A percentile compares a stretch with the other conserved stretches of the same genome.
phyloP scores from a whole-genome alignment of 2,113 vertebrate genomes.

The Procavia capensis region DNA sequence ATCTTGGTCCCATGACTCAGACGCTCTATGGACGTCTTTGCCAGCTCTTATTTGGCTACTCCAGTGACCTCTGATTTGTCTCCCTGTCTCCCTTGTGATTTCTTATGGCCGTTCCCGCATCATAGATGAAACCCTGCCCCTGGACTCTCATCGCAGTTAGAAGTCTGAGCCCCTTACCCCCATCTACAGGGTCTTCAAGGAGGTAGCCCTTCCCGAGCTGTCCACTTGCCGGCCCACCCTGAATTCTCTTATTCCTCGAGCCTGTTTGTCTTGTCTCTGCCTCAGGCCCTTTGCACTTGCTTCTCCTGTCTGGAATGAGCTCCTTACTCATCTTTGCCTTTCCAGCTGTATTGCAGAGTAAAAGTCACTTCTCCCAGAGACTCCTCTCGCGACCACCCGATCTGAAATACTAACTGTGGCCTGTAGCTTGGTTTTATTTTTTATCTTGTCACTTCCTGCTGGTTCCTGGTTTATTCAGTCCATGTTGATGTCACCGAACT shows the following conservation, averaged over 20 bases:
- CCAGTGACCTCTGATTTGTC: background rate
- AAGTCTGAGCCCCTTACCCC: background rate
- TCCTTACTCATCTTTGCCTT: background rate
- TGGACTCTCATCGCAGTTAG: background rate
- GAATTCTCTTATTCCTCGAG: background rate
- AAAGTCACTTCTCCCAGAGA: background rate
- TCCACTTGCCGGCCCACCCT: background rate
- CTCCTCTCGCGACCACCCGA: background rate
- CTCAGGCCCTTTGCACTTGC: background rate
- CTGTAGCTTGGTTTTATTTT: slow-evolving; percentile 34
- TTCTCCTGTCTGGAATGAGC: background rate
- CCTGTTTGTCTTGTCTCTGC: background rate
- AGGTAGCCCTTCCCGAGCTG: background rate
- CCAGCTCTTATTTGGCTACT: background rate
- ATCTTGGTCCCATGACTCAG: background rate
- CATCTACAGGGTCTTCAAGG: background rate
- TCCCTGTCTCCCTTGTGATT: background rate
- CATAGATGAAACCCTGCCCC: background rate
- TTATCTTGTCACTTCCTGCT: background rate
- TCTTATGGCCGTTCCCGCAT: background rate
- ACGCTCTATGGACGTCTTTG: background rate
- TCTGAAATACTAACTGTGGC: background rate
- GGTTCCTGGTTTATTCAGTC: background rate
- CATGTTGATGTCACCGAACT: background rate
- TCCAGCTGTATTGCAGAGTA: too few relatives aligned